Percentiles rank a stretch among this genome's conserved stretches.
phyloP scores from a whole-genome alignment of 2,888 invertebrate genomes.

The Ischnus inquisitorius region DNA sequence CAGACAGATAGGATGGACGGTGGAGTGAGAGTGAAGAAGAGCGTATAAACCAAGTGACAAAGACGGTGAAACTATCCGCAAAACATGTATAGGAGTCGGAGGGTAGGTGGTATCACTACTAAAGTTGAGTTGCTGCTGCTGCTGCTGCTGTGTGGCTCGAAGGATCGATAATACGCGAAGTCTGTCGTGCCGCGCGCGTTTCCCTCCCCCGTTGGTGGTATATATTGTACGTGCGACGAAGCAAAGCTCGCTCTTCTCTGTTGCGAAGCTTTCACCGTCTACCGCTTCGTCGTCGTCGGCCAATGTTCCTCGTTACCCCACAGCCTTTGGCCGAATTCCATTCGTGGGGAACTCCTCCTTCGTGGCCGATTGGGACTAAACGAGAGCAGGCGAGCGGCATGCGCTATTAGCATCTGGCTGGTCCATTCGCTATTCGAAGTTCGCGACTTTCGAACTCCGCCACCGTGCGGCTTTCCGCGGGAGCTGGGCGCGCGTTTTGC shows the following conservation, averaged over 20 bases:
- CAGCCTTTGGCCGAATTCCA: slow-evolving; percentile 73
- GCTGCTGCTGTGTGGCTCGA: slow-evolving; percentile 6
- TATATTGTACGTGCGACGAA: slow-evolving; percentile 14
- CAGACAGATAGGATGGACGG: not conserved
- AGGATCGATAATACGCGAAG: slow-evolving; percentile 16
- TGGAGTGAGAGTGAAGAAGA: slow-evolving; percentile 7
- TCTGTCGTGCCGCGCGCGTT: slow-evolving; percentile 50
- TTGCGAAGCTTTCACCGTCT: slow-evolving; percentile 34
- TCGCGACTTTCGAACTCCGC: not conserved
- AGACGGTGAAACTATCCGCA: slow-evolving; percentile 30
- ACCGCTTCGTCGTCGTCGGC: slow-evolving; percentile 9
- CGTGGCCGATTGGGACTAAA: not conserved
- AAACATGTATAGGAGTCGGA: slow-evolving; percentile 23
- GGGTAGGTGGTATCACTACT: slow-evolving; percentile 25
- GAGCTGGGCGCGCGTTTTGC: not conserved
- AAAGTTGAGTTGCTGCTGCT: slow-evolving; percentile 24
- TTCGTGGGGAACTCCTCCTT: slow-evolving; percentile 30
- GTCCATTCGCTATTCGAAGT: not conserved
- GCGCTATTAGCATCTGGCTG: not conserved
- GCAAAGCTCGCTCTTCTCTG: slow-evolving; percentile 23
- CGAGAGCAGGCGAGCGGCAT: not conserved
- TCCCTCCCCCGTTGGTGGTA: slow-evolving; percentile 20
- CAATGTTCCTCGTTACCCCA: slow-evolving; percentile 53
- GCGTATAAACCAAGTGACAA: slow-evolving; percentile 11
- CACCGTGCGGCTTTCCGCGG: slow-evolving; percentile 6